Conservation (phyloP, 2,888 invertebrate genomes). For the Polyommatus iphigenia region DNA sequence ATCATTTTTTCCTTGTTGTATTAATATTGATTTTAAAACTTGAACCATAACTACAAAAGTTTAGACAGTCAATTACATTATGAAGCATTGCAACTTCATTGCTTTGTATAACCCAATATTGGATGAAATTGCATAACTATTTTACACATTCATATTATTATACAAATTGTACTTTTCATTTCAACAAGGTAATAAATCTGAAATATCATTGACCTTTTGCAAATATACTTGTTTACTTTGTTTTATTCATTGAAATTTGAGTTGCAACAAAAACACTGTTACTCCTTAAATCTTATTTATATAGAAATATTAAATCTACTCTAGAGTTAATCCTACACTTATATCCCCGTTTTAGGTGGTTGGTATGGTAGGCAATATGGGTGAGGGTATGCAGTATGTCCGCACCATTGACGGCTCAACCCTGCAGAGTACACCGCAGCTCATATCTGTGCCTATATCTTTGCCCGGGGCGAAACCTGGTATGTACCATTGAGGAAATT, state of each 20-base stretch:
- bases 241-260: too few relatives aligned
- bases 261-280: too few relatives aligned
- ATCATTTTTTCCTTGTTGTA: not conserved
- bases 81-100: not conserved
- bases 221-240: too few relatives aligned
- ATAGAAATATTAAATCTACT: too few relatives aligned
- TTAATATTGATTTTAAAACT: not conserved
- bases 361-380: conserved; percentile 82
- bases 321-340: not conserved
- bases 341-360: conserved; percentile 74
- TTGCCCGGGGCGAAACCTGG: conserved; percentile 87
- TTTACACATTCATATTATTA: not conserved
- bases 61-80: not conserved
- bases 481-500: conserved; percentile 41
- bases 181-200: too few relatives aligned
- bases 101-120: not conserved
- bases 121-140: not conserved
- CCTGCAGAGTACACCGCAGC: conserved; percentile 78
- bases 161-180: too few relatives aligned
- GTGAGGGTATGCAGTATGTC: conserved; percentile 88
- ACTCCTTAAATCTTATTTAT: too few relatives aligned
- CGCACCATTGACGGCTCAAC: conserved; percentile 67
- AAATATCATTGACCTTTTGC: too few relatives aligned
- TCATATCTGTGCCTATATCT: conserved; percentile 89
- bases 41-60: not conserved